Conservation (phyloP, 64 coral and sea anemone genomes). For the Montipora sp. region DNA sequence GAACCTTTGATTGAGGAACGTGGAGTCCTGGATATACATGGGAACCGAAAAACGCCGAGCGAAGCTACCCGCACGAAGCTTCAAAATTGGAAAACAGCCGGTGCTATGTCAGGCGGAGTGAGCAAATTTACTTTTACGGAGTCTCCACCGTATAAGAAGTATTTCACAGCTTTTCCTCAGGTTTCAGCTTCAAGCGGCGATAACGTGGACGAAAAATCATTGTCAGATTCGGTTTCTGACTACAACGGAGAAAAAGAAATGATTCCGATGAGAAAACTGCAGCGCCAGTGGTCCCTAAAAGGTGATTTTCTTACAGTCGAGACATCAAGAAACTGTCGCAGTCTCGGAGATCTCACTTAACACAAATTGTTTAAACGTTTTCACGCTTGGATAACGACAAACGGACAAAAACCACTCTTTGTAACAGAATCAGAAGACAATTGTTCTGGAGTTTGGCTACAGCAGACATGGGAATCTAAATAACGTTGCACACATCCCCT, state of each 20-base stretch:
- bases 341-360: constrained; percentile 5
- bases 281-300: neutral
- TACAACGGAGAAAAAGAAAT: constrained; percentile 30
- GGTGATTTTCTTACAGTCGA: neutral
- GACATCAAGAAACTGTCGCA: neutral
- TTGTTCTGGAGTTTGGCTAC: no score
- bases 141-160: neutral
- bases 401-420: neutral
- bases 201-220: neutral
- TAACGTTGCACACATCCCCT: no score
- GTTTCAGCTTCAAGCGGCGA: neutral
- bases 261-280: constrained; percentile 18
- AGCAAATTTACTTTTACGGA: constrained; percentile 13
- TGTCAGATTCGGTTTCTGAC: neutral
- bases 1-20: constrained; percentile 15
- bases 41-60: neutral
- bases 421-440: no score
- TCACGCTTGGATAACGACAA: neutral
- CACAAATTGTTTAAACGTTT: neutral
- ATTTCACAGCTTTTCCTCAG: neutral
- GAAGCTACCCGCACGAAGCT: neutral
- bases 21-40: neutral
- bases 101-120: neutral
- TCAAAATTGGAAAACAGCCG: constrained; percentile 13
- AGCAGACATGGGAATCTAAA: no score